Percentiles rank a stretch among this genome's conserved stretches.
Evolutionary conservation across 2,797 vertebrate genomes (phyloP).

Genomic region (Paedocypris micromegethes): DNA sequence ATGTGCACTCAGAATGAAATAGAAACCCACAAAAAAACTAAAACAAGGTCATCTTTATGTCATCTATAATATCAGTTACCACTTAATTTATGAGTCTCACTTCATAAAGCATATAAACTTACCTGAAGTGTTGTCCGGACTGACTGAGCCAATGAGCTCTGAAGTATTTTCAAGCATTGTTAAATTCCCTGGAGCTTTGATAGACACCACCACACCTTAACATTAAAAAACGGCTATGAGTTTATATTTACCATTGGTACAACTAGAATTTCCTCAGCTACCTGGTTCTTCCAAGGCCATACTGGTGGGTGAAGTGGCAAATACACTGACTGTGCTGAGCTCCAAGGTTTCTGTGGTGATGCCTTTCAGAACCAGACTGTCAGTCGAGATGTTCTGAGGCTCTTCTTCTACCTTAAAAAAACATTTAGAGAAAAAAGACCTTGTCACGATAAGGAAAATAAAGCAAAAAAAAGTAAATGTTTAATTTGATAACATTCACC

Average conservation of each 20-base stretch:
- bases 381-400: conserved; percentile 52
- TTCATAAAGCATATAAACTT: conserved; percentile 8
- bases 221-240: too few species aligned
- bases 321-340: conserved; percentile 26
- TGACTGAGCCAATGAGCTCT: conserved; percentile 61
- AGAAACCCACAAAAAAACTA: conserved; percentile 69
- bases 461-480: not conserved
- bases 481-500: conserved; percentile 46
- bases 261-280: conserved; percentile 17
- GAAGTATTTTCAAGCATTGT: conserved; percentile 61
- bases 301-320: conserved; percentile 21
- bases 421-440: too few species aligned
- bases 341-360: conserved; percentile 46
- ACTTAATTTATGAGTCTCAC: conserved; percentile 18
- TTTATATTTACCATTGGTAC: too few species aligned
- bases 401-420: conserved; percentile 55
- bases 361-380: conserved; percentile 37
- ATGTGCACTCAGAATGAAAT: conserved; percentile 68
- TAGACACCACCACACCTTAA: conserved; percentile 60
- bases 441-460: not conserved
- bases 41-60: not conserved
- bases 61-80: not conserved
- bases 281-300: conserved; percentile 48
- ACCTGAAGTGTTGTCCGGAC: conserved; percentile 64
- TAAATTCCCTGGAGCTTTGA: conserved; percentile 60